These are phyloP conservation scores for Ethmia dodecea DNA, from an alignment of 2,888 invertebrate genomes.

Conservation along the genomic window DNA sequence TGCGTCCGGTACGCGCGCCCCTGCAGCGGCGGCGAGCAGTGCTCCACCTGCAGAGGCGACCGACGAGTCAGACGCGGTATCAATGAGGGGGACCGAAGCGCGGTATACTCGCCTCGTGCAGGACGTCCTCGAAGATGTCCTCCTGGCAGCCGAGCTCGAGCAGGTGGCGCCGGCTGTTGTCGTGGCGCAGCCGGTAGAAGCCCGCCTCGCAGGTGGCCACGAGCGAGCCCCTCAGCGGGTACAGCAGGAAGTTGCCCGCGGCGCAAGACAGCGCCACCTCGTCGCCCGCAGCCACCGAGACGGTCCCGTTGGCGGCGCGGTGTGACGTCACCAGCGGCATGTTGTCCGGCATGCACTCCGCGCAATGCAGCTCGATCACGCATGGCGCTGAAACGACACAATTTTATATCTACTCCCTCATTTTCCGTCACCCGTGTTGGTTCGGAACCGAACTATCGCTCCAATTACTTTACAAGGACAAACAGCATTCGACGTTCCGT, in stretches of 20 bases:
- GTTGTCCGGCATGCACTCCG: slow-evolving; percentile 64
- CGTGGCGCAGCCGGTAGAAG: slow-evolving; percentile 39
- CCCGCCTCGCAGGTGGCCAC: slow-evolving; percentile 45
- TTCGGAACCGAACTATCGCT: background rate
- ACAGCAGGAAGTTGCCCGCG: slow-evolving; percentile 47
- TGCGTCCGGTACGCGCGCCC: slow-evolving; percentile 53
- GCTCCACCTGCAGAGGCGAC: slow-evolving; percentile 40
- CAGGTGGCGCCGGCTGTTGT: slow-evolving; percentile 37
- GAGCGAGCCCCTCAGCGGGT: slow-evolving; percentile 39
- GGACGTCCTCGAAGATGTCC: slow-evolving; percentile 59
- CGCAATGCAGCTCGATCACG: slow-evolving; percentile 55
- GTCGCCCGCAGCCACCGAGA: slow-evolving; percentile 38
- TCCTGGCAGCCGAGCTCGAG: slow-evolving; percentile 67
- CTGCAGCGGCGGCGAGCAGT: slow-evolving; percentile 49
- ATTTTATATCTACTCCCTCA: background rate
- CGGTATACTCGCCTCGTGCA: slow-evolving; percentile 47
- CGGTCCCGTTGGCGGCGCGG: slow-evolving; percentile 31
- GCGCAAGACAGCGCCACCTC: slow-evolving; percentile 50
- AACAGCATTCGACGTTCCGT: too few species aligned
- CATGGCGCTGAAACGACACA: slow-evolving; percentile 28
- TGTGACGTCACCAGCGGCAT: slow-evolving; percentile 62
- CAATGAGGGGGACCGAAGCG: too few species aligned
- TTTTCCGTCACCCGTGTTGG: background rate
- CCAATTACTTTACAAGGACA: too few species aligned
- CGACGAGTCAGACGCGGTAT: background rate